These are phyloP conservation scores for Staurois parvus DNA, from an alignment of 2,797 vertebrate species.

Conservation along the genomic window DNA sequence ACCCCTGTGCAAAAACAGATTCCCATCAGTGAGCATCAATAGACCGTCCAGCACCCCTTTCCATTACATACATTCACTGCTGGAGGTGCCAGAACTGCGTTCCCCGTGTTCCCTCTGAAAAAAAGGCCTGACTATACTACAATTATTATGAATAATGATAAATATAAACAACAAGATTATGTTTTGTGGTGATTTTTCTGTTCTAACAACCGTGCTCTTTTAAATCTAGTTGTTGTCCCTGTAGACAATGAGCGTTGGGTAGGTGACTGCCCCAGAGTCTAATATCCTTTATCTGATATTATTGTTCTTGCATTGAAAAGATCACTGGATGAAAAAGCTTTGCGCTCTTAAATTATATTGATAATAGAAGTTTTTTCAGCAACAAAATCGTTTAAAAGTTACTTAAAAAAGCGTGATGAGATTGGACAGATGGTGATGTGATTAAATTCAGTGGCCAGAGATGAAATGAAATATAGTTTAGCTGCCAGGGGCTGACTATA, in stretches of 20 bases:
- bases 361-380: conserved; percentile 5
- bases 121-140: too few relatives aligned
- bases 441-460: neutral
- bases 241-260: neutral
- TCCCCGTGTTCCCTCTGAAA: too few relatives aligned
- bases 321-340: neutral
- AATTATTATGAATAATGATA: too few relatives aligned
- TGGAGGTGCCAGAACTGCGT: too few relatives aligned
- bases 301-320: neutral
- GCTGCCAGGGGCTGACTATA: conserved; percentile 17
- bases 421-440: conserved; percentile 6
- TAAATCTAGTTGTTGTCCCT: neutral
- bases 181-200: neutral
- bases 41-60: too few relatives aligned
- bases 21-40: too few relatives aligned
- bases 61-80: too few relatives aligned
- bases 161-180: neutral
- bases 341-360: neutral
- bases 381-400: conserved; percentile 1
- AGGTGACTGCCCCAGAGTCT: neutral
- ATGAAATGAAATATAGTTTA: conserved; percentile 34
- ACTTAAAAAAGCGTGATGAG: neutral
- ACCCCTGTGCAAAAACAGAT: too few relatives aligned
- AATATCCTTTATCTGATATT: neutral
- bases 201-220: neutral